These are phyloP conservation scores for Gadus macrocephalus DNA, from an alignment of 2,113 vertebrate genomes.

Conservation along the genomic window DNA sequence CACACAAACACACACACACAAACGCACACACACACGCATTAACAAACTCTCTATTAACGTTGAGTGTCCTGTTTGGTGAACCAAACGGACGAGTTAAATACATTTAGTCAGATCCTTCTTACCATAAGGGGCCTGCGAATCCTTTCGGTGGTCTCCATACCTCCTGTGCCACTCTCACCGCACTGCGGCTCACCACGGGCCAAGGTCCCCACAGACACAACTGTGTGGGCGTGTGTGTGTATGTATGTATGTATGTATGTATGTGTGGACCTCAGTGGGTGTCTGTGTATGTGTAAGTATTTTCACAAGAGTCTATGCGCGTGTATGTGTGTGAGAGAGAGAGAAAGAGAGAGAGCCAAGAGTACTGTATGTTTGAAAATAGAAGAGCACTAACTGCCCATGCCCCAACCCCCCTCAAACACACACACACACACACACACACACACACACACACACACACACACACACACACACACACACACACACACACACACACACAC, in stretches of 20 bases:
- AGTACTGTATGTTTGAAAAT: constrained; percentile 60
- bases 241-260: constrained; percentile 25
- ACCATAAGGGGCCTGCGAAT: constrained; percentile 79
- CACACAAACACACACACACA: neutral
- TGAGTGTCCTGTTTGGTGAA: neutral
- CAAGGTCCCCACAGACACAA: constrained; percentile 61
- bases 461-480: constrained; percentile 26
- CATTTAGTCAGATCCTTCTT: constrained; percentile 65
- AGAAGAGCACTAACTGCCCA: constrained; percentile 54
- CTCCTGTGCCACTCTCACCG: constrained; percentile 65
- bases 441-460: constrained; percentile 27
- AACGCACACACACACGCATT: constrained; percentile 9
- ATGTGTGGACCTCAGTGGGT: constrained; percentile 54
- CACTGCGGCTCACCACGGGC: constrained; percentile 68
- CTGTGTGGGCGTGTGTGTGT: constrained; percentile 52
- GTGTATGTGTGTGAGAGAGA: constrained; percentile 51
- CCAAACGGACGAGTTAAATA: neutral
- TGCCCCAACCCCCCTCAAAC: constrained; percentile 59
- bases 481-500: constrained; percentile 29
- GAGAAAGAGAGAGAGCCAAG: constrained; percentile 46
- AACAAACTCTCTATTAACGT: constrained; percentile 10
- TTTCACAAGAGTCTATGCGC: constrained; percentile 44
- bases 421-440: constrained; percentile 30
- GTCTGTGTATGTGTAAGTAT: constrained; percentile 52
- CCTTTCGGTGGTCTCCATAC: constrained; percentile 81